Percentiles rank a stretch among this genome's conserved stretches.
Conservation (phyloP, 2,797 vertebrate species). For the Coccyzus lansbergi region DNA sequence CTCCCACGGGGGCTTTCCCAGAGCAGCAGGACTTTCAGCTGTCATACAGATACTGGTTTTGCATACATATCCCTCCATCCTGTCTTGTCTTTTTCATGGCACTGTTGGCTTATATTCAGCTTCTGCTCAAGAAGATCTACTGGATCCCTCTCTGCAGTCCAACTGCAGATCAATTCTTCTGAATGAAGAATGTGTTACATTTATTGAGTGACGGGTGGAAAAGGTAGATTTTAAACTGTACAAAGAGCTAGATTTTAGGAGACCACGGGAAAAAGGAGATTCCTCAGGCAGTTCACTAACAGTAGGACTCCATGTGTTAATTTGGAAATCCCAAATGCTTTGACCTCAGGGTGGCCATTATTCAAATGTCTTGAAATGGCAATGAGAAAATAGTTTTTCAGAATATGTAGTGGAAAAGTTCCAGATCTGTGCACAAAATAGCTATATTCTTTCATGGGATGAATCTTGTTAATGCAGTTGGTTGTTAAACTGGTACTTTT, state of each 20-base stretch:
- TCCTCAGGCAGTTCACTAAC: neutral
- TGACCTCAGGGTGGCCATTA: neutral
- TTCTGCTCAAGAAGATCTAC: neutral
- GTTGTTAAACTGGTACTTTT: neutral
- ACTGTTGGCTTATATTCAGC: neutral
- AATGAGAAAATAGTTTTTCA: neutral
- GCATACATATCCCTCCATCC: neutral
- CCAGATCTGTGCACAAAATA: neutral
- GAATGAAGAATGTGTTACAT: neutral
- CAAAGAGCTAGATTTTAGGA: neutral
- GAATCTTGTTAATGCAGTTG: neutral
- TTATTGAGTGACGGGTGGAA: neutral
- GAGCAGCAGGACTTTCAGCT: neutral
- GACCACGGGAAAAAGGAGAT: neutral
- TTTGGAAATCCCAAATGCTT: neutral
- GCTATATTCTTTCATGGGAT: neutral
- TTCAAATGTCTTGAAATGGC: neutral
- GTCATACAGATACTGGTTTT: neutral
- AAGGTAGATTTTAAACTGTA: neutral
- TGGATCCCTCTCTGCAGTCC: neutral
- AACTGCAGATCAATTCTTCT: neutral
- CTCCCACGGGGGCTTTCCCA: neutral
- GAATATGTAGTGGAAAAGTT: neutral
- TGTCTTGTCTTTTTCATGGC: neutral
- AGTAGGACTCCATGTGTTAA: neutral